Base-by-base conservation (phyloP, 2,113 vertebrate genomes). In the Sturnus vulgaris region DNA sequence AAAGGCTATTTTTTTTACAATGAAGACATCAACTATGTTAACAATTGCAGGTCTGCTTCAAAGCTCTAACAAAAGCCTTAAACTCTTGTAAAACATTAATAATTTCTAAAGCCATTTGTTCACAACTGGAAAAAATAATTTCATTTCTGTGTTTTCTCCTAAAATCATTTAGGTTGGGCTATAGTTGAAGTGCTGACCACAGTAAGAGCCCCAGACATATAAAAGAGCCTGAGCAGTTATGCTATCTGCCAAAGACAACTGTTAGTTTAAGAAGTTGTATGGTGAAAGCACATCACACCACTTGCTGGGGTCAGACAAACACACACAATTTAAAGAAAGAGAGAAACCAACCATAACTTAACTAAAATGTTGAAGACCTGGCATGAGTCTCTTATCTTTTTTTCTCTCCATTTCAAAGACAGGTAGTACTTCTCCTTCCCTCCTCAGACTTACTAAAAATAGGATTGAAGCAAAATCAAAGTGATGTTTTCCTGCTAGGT, bases 161-260 rank as follows among this genome's bases (percentile, higher is more conserved):
- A 72, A 90, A 72, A 91, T 92, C 64, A 91, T 95, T 96, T 88
- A 90, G 53, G 66, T 53, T 91, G 83, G 78, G 64, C 86, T 96
- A 81, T 63, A 87, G 40, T 95, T 64, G 90, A 81, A 95, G 64
- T 18, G 24, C 66, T 90, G 76, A 95, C 91, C 95, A 95, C 92
- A 96, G 68, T 95, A 92, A 95, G 95, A 97, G 65, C 65, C 86
- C 92, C 86, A 97, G 96, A 96, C 95, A 80, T 77, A 96, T 88
- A 95, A 96, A 95, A 95, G 57, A 95, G 82, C 53, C 90, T 63
- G 53, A 95, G 81, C 49, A 78, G 81, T 94, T 90, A 57, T 21
- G 64, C 42, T 73, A 76, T 60, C 50, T 96, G 97, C 97, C 97
- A 97, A 97, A 93, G 75, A 96, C 25, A 96, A 97, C 90, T 96